Evolutionary conservation across 2,797 vertebrate species (phyloP).

Genomic region (Pipistrellus kuhlii): DNA sequence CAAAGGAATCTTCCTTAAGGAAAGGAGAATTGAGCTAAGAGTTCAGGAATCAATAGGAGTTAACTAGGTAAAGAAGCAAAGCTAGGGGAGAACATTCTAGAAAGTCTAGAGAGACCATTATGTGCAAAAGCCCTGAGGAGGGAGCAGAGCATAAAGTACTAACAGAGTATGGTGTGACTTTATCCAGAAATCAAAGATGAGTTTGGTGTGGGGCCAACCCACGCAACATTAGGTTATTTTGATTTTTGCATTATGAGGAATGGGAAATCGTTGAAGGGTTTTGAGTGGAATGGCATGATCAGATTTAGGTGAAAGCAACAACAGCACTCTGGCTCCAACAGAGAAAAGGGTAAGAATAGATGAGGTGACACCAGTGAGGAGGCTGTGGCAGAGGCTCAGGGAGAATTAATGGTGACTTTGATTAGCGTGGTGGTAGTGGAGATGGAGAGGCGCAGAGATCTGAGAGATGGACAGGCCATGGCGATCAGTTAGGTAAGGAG

Average conservation of each 20-base stretch:
- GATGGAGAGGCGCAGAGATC: background rate
- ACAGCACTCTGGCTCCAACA: background rate
- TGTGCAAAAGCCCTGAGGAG: background rate
- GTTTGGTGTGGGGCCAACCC: background rate
- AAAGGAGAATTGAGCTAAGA: background rate
- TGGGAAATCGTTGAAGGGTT: conserved; percentile 21
- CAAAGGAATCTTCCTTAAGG: background rate
- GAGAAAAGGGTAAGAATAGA: background rate
- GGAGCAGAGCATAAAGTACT: background rate
- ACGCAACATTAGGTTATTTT: background rate
- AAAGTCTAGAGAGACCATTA: background rate
- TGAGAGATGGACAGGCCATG: background rate
- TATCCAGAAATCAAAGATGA: conserved; percentile 50
- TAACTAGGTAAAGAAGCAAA: background rate
- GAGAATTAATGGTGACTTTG: background rate
- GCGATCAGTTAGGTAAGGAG: background rate
- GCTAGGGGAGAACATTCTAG: background rate
- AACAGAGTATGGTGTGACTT: background rate
- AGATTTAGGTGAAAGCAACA: background rate
- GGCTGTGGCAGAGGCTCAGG: background rate
- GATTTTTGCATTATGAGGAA: background rate
- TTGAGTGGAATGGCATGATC: background rate
- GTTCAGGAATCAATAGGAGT: background rate
- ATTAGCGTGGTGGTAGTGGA: background rate
- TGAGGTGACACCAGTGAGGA: background rate